Conservation (phyloP, 2,888 invertebrate genomes). For the Brachypalpus laphriformis region DNA sequence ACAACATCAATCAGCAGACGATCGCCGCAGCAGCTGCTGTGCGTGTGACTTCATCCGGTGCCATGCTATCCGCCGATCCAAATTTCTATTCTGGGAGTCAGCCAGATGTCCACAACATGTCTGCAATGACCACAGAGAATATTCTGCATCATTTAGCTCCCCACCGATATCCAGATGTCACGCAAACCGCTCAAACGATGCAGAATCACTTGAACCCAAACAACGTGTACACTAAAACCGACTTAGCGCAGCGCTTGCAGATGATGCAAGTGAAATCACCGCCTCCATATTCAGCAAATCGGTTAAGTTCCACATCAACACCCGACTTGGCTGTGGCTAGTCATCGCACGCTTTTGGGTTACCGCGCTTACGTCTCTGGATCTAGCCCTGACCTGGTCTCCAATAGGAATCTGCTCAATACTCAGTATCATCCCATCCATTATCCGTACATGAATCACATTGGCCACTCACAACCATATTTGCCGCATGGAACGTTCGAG, state of each 20-base stretch:
- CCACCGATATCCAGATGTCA: conserved; percentile 86
- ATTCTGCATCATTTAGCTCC: conserved; percentile 80
- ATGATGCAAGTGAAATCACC: conserved; percentile 87
- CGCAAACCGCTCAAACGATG: conserved; percentile 83
- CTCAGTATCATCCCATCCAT: conserved; percentile 76
- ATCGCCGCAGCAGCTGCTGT: conserved; percentile 75
- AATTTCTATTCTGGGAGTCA: conserved; percentile 85
- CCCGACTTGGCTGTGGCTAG: conserved; percentile 91
- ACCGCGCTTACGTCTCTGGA: conserved; percentile 86
- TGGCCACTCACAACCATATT: conserved; percentile 82
- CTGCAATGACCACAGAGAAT: conserved; percentile 77
- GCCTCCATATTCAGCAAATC: conserved; percentile 91
- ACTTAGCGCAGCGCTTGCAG: conserved; percentile 81
- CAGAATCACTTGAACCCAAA: conserved; percentile 78
- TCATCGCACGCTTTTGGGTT: conserved; percentile 83
- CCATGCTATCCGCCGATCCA: conserved; percentile 72
- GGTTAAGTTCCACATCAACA: conserved; percentile 91
- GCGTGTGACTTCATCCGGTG: conserved; percentile 76
- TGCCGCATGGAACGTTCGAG: conserved; percentile 88
- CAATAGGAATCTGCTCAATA: conserved; percentile 86
- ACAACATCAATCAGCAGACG: conserved; percentile 78
- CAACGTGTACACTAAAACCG: conserved; percentile 78
- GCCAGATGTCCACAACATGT: conserved; percentile 87
- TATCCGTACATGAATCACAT: conserved; percentile 80
- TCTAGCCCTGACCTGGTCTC: conserved; percentile 92